phyloP scores from a whole-genome alignment of 2,113 vertebrate species.

The Bothrops jararaca region DNA sequence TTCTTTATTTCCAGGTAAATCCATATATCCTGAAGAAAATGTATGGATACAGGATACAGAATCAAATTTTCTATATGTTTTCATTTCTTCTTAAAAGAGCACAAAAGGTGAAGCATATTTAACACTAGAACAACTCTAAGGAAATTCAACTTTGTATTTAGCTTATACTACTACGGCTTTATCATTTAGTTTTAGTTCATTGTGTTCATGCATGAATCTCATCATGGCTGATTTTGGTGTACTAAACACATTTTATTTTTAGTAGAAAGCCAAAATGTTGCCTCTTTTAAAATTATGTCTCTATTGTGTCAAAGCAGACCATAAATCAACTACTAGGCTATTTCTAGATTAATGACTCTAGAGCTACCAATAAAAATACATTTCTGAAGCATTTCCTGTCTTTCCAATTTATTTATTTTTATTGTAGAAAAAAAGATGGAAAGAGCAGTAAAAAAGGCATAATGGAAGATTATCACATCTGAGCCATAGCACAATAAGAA shows the following conservation, averaged over 20 bases:
- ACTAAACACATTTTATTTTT: neutral
- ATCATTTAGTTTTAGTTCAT: slow-evolving; percentile 28
- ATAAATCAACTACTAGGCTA: neutral
- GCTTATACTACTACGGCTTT: neutral
- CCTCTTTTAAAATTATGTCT: neutral
- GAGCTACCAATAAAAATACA: neutral
- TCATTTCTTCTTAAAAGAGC: slow-evolving; percentile 17
- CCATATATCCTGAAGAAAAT: slow-evolving; percentile 42
- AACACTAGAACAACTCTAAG: slow-evolving; percentile 5
- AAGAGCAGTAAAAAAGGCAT: neutral
- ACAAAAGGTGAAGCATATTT: slow-evolving; percentile 1
- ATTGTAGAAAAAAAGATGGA: neutral
- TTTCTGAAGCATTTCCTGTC: neutral
- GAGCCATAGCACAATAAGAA: neutral
- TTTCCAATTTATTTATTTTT: neutral
- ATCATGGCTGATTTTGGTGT: neutral
- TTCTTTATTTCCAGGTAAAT: slow-evolving; percentile 4
- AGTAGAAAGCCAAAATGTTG: neutral
- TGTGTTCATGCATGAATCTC: neutral
- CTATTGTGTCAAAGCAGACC: neutral
- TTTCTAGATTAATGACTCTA: neutral
- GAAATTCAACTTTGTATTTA: neutral
- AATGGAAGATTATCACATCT: neutral
- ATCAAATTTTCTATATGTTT: slow-evolving; percentile 41
- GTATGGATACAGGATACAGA: neutral